Evolutionary conservation across 2,888 invertebrate species (phyloP).

Genomic region (Leucophenga montana): DNA sequence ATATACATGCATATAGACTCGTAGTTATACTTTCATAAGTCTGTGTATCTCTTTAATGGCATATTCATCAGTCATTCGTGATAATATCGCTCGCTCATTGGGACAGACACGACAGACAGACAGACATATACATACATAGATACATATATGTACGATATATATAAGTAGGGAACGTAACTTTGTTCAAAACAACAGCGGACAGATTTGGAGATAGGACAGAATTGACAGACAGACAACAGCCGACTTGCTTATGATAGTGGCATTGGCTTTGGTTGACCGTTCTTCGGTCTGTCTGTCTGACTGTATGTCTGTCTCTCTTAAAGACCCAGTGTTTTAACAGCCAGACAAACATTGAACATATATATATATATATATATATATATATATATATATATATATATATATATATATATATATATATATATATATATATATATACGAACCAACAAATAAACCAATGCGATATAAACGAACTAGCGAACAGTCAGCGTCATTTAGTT

Average conservation of each 20-base stretch:
- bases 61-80: constrained; percentile 69
- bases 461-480: constrained; percentile 45
- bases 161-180: constrained; percentile 28
- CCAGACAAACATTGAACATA: not conserved
- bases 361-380: constrained; percentile 4
- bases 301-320: constrained; percentile 21
- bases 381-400: not conserved
- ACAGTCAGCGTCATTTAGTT: constrained; percentile 59
- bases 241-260: not conserved
- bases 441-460: constrained; percentile 27
- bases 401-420: constrained; percentile 1
- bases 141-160: not conserved
- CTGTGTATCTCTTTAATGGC: constrained; percentile 62
- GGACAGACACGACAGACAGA: constrained; percentile 25
- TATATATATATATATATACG: constrained; percentile 1
- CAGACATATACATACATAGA: not conserved
- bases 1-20: constrained; percentile 7
- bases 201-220: no score
- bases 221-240: not conserved
- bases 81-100: constrained; percentile 56
- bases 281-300: constrained; percentile 30
- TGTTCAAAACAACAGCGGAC: constrained; percentile 3
- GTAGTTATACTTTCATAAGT: constrained; percentile 41
- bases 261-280: not conserved
- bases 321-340: constrained; percentile 12